Conservation (phyloP, 2,797 vertebrate genomes). For the Petrocephalus schoutedeni region DNA sequence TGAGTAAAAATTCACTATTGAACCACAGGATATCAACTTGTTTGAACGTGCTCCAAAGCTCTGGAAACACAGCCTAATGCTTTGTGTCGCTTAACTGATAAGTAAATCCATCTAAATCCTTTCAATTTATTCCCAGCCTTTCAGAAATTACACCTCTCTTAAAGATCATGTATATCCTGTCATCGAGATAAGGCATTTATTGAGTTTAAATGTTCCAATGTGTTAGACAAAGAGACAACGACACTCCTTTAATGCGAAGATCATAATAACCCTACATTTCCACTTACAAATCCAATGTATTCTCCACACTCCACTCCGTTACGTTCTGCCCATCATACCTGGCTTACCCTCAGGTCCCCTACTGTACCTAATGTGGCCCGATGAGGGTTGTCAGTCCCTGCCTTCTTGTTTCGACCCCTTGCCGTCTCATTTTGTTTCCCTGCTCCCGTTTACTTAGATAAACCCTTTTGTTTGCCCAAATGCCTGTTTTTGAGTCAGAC, state of each 20-base stretch:
- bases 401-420: too few relatives aligned
- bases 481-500: too few relatives aligned
- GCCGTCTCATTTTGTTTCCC: too few relatives aligned
- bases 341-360: too few relatives aligned
- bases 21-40: constrained; percentile 68
- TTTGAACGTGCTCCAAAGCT: constrained; percentile 67
- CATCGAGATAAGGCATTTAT: constrained; percentile 51
- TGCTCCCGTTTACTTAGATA: too few relatives aligned
- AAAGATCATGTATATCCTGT: constrained; percentile 52
- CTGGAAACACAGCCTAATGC: constrained; percentile 53
- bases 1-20: constrained; percentile 62
- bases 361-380: too few relatives aligned
- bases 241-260: neutral
- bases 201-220: constrained; percentile 39
- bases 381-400: too few relatives aligned
- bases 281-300: neutral
- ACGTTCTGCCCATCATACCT: too few relatives aligned
- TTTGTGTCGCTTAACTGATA: constrained; percentile 68
- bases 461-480: too few relatives aligned
- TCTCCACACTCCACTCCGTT: neutral
- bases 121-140: constrained; percentile 72
- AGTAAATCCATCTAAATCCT: constrained; percentile 78
- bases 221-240: neutral
- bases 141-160: constrained; percentile 71
- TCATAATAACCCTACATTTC: neutral